Conservation (phyloP, 2,797 vertebrate species). For the Echeneis naucrates region DNA sequence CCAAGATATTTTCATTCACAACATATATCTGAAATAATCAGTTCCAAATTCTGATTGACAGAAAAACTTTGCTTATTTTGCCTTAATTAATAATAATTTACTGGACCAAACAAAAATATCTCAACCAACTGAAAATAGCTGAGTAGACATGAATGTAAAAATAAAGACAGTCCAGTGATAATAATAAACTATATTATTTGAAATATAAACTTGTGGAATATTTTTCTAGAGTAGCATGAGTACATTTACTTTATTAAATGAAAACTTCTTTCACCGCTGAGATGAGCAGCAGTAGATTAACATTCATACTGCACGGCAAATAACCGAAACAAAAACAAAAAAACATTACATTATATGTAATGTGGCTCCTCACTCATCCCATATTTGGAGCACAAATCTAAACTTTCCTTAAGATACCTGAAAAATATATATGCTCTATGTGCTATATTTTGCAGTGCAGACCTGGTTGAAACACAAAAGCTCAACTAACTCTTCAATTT, state of each 20-base stretch:
- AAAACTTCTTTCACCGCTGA: background rate
- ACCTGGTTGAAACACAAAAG: constrained; percentile 42
- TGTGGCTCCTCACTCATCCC: background rate
- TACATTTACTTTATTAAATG: background rate
- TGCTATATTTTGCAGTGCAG: constrained; percentile 28
- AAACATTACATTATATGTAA: background rate
- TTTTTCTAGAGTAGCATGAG: too few species aligned
- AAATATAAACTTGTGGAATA: too few species aligned
- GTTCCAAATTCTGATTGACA: too few species aligned
- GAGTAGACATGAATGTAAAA: too few species aligned
- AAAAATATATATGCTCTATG: background rate
- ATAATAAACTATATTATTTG: too few species aligned
- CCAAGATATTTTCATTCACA: background rate
- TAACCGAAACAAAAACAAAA: background rate
- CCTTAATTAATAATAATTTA: background rate
- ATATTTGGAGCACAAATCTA: background rate
- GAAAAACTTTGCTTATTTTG: too few species aligned
- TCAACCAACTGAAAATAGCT: too few species aligned
- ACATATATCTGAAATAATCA: too few species aligned
- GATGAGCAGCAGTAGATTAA: background rate
- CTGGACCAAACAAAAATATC: too few species aligned
- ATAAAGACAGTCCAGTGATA: too few species aligned
- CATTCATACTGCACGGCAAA: background rate
- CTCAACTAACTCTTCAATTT: constrained; percentile 41
- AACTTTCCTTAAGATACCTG: background rate